Conservation (phyloP, 30 jellyfish, hydroid and myxozoan species). For the Hydractinia echinata region DNA sequence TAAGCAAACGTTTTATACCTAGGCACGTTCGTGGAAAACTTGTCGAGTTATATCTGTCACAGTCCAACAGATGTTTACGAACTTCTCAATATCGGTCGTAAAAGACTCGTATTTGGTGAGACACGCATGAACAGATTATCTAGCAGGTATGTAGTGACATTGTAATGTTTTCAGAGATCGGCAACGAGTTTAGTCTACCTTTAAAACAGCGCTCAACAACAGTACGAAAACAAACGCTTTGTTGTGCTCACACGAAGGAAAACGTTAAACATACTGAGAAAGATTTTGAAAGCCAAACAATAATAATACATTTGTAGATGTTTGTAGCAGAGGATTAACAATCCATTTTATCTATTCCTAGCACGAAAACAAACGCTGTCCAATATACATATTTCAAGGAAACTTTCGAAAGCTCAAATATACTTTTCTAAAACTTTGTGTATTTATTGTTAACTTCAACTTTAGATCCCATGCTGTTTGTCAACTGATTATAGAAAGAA, state of each 20-base stretch:
- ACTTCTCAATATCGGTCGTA: slow-evolving; percentile 50
- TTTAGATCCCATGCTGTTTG: slow-evolving; percentile 60
- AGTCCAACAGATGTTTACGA: slow-evolving; percentile 54
- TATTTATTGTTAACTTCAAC: too few relatives aligned
- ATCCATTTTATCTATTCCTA: neutral
- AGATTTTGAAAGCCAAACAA: too few relatives aligned
- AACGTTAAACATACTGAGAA: too few relatives aligned
- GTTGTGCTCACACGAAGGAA: too few relatives aligned
- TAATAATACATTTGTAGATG: too few relatives aligned
- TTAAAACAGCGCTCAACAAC: too few relatives aligned
- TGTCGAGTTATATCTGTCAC: slow-evolving; percentile 54
- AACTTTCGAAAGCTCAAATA: neutral
- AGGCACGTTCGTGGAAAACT: slow-evolving; percentile 66
- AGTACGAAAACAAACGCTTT: too few relatives aligned
- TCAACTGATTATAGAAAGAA: slow-evolving; percentile 37
- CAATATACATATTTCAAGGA: neutral
- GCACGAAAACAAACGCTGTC: neutral
- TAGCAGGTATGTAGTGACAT: slow-evolving; percentile 40
- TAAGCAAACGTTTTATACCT: neutral
- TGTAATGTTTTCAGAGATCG: neutral
- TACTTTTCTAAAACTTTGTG: neutral
- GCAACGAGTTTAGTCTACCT: too few relatives aligned
- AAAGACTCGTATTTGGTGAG: slow-evolving; percentile 56
- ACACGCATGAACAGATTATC: slow-evolving; percentile 63
- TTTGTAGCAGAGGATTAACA: too few relatives aligned